Conservation (phyloP, 2,113 vertebrate species). For the Equus quagga region DNA sequence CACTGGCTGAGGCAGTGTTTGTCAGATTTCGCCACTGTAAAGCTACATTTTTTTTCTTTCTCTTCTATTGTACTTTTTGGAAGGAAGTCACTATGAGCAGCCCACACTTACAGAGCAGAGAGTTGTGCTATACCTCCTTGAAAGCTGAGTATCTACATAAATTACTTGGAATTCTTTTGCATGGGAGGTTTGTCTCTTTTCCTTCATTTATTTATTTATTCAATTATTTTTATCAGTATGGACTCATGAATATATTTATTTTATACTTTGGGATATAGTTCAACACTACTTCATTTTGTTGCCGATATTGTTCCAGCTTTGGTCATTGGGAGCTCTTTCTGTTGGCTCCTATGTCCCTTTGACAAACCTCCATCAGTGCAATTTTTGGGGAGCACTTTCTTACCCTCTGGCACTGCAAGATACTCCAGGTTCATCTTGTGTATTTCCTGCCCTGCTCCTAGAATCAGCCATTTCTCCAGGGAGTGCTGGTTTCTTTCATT, state of each 20-base stretch:
- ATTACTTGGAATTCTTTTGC: not conserved
- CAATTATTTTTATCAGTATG: not conserved
- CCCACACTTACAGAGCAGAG: not conserved
- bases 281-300: not conserved
- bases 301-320: not conserved
- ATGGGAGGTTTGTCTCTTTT: not conserved
- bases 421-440: not conserved
- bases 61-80: not conserved
- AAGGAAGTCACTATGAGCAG: not conserved
- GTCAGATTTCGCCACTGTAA: not conserved
- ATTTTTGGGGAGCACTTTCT: not conserved
- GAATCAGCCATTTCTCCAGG: not conserved
- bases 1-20: not conserved
- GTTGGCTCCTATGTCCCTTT: not conserved
- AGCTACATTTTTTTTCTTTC: not conserved
- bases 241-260: not conserved
- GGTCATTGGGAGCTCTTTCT: not conserved
- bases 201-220: not conserved
- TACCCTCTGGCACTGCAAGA: not conserved
- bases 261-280: not conserved
- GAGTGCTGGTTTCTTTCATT: not conserved
- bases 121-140: not conserved
- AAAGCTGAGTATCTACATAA: not conserved
- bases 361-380: not conserved
- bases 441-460: not conserved